These are phyloP conservation scores for Oreotragus oreotragus DNA, from an alignment of 2,113 vertebrate genomes.

Conservation along the genomic window DNA sequence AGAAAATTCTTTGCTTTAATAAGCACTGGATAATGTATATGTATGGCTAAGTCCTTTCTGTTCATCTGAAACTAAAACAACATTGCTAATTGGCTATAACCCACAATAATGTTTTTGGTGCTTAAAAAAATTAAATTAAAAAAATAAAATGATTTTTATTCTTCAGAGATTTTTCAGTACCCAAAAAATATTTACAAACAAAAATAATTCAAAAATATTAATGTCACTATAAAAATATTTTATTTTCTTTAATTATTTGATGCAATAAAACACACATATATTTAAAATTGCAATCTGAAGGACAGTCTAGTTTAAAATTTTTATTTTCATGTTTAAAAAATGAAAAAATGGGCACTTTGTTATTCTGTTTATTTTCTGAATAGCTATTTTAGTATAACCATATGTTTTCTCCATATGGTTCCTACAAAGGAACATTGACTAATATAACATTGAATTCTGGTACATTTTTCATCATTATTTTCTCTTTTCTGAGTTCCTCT, in stretches of 20 bases:
- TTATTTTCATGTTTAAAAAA: conserved; percentile 47
- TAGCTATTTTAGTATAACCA: conserved; percentile 34
- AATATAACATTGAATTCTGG: not conserved
- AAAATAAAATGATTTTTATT: not conserved
- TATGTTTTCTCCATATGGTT: conserved; percentile 7
- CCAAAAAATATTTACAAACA: not conserved
- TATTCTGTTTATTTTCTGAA: conserved; percentile 52
- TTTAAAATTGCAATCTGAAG: not conserved
- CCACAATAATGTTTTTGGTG: not conserved
- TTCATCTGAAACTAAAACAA: not conserved
- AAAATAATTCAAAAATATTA: conserved; percentile 12
- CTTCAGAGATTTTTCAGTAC: not conserved
- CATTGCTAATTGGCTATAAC: not conserved
- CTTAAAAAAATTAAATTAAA: not conserved
- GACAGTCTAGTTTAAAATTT: conserved; percentile 5
- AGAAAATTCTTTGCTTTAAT: not conserved
- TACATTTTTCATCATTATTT: not conserved
- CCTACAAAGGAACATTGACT: not conserved
- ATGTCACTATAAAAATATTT: not conserved
- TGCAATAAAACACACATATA: not conserved
- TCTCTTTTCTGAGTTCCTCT: not conserved
- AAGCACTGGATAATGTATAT: not conserved
- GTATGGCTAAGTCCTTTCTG: not conserved
- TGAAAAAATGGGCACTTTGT: not conserved
- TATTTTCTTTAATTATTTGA: conserved; percentile 18